Conservation (phyloP, 2,797 vertebrate species). For the Adrianichthys oophorus region DNA sequence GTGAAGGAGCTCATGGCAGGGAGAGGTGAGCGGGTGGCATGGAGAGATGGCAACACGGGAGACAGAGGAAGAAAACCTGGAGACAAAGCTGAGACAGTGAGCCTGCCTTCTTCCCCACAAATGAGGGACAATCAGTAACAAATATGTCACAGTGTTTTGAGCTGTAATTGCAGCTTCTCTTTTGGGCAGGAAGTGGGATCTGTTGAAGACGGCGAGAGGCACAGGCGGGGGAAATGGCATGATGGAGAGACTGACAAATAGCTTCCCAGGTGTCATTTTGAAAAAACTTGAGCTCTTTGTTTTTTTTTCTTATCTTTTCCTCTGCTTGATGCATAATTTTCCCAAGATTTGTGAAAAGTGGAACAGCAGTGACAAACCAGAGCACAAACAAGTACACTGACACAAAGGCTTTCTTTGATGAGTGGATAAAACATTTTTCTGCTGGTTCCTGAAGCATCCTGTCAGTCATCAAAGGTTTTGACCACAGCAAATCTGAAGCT, state of each 20-base stretch:
- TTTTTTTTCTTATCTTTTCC: slow-evolving; percentile 34
- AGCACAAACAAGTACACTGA: slow-evolving; percentile 49
- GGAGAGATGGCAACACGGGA: slow-evolving; percentile 50
- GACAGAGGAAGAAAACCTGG: slow-evolving; percentile 57
- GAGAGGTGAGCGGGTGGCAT: slow-evolving; percentile 30
- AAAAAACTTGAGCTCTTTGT: slow-evolving; percentile 54
- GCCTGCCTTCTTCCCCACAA: slow-evolving; percentile 47
- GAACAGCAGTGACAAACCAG: slow-evolving; percentile 54
- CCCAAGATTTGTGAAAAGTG: slow-evolving; percentile 54
- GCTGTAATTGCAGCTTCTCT: slow-evolving; percentile 57
- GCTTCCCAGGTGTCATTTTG: slow-evolving; percentile 53
- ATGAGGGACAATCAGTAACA: slow-evolving; percentile 67
- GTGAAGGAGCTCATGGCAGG: slow-evolving; percentile 71
- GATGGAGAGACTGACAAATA: slow-evolving; percentile 57
- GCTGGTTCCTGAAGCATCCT: slow-evolving; percentile 5
- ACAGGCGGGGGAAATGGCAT: slow-evolving; percentile 37
- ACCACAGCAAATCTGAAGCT: slow-evolving; percentile 17
- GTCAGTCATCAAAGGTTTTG: slow-evolving; percentile 9
- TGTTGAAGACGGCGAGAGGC: slow-evolving; percentile 58
- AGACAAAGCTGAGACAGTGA: slow-evolving; percentile 65
- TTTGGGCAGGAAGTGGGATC: slow-evolving; percentile 46
- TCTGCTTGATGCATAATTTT: slow-evolving; percentile 48
- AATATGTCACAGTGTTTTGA: slow-evolving; percentile 63
- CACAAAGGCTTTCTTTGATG: slow-evolving; percentile 44
- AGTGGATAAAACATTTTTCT: slow-evolving; percentile 24